Evolutionary conservation across 1,140 invertebrate species (phyloP), one percentile per base, ranked within the genome.

Genomic region (Chrysomallon squamiferum): DNA sequence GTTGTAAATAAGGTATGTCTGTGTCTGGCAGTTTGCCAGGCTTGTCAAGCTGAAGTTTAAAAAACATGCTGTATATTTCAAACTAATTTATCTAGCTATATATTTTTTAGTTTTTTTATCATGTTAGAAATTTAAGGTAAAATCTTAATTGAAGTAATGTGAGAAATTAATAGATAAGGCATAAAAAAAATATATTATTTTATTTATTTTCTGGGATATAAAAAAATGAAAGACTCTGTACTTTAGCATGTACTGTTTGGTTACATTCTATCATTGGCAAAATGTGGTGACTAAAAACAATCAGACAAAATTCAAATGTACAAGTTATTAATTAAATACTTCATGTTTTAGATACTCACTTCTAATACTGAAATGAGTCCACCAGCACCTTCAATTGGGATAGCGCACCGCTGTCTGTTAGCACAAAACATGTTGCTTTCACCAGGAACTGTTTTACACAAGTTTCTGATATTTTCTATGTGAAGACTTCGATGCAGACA

Each of bases 361-460:
- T 96, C 93, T 66, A 96, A 88, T 29, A 97, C 90, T 41, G 93
- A 93, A 33, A 97, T 90, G 77, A 95, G 93, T 0, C 95, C 95
- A 22, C 95, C 95, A 11, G 93, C 91, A 2, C 94, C 94, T 65
- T 91, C 91, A 15, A 97, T 85, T 2, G 95, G 94, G 11, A 97
- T 90, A 2, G 93, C 95, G 60, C 95, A 93, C 35, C 93, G 88
- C 66, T 92, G 89, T 9, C 90, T 87, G 87, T 97, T 98, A 0
- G 91, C 93, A 82, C 93, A 92, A 82, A 97, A 95, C 49, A 94
- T 92, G 86, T 97, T 93, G 83, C 94, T 95, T 84, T 97, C 95
- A 30, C 94, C 93, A 4, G 95, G 93, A 75, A 97, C 92, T 78
- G 95, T 95, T 49, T 93, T 89, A 83, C 93, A 95, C 7, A 97